These are phyloP conservation scores for Sicus ferrugineus DNA, from an alignment of 2,888 invertebrate genomes.

Conservation along the genomic window DNA sequence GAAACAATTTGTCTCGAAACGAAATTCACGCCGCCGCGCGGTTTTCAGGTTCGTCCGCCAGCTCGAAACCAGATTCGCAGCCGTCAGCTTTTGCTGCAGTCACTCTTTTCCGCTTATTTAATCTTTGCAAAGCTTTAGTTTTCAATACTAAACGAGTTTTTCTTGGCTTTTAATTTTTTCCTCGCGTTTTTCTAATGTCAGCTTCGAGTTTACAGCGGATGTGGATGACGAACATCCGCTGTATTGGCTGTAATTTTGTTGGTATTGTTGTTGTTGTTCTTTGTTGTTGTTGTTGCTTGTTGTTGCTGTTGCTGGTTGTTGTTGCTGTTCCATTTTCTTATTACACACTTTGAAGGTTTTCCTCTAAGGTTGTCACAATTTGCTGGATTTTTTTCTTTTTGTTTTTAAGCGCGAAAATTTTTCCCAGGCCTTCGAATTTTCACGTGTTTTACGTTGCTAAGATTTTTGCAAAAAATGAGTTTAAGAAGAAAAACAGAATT, in stretches of 20 bases:
- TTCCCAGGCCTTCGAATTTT: slow-evolving; percentile 9
- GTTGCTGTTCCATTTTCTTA: slow-evolving; percentile 1
- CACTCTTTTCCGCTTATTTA: too few relatives aligned
- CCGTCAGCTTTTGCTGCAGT: too few relatives aligned
- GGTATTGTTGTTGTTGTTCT: neutral
- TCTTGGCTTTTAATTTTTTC: too few relatives aligned
- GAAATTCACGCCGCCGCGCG: too few relatives aligned
- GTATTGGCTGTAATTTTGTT: neutral
- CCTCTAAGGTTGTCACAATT: neutral
- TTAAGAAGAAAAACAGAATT: neutral
- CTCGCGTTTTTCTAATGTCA: too few relatives aligned
- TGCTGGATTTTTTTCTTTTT: too few relatives aligned
- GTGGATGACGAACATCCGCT: slow-evolving; percentile 28
- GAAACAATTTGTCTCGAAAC: too few relatives aligned
- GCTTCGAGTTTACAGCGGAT: slow-evolving; percentile 7
- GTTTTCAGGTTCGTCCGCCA: too few relatives aligned
- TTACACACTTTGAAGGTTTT: neutral
- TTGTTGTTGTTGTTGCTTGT: neutral
- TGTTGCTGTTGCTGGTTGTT: neutral
- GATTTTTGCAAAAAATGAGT: neutral
- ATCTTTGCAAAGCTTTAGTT: too few relatives aligned
- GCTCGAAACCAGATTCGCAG: too few relatives aligned
- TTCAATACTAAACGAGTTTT: too few relatives aligned
- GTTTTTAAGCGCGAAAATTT: neutral
- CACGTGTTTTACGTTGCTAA: neutral